A percentile compares a stretch with the other conserved stretches of the same genome.
Evolutionary conservation across 2,113 vertebrate species (phyloP).

Genomic region (Porphyrio hochstetteri): DNA sequence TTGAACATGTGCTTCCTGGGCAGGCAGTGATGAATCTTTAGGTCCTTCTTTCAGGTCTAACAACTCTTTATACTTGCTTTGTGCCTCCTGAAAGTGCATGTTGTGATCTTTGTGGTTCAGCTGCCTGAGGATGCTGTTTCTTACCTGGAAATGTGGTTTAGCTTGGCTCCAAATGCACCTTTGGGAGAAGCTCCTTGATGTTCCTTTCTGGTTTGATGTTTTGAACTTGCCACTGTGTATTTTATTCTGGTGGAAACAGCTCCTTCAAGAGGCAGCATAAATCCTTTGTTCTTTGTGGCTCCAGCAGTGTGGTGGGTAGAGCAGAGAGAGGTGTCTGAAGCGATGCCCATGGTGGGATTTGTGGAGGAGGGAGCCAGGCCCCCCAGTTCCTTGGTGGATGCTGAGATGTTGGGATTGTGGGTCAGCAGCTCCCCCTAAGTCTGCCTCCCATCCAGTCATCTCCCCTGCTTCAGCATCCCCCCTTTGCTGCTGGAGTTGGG

Average conservation of each 20-base stretch:
- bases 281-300: not conserved
- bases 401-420: not conserved
- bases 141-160: not conserved
- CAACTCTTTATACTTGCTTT: not conserved
- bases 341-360: fast-evolving
- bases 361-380: not conserved
- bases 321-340: not conserved
- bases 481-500: fast-evolving
- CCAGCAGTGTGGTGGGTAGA: not conserved
- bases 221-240: not conserved
- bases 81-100: not conserved
- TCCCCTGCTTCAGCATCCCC: not conserved
- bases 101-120: not conserved
- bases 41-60: not conserved
- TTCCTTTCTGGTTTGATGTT: not conserved
- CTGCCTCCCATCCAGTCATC: not conserved
- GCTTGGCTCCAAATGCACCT: not conserved
- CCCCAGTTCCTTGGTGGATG: not conserved
- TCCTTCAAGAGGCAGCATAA: not conserved
- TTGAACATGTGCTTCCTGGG: not conserved
- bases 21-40: not conserved
- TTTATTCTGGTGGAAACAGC: not conserved
- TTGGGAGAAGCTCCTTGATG: not conserved
- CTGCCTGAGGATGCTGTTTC: not conserved
- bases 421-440: not conserved